phyloP scores from a whole-genome alignment of 2,888 invertebrate species.

The Drosophila picticornis region DNA sequence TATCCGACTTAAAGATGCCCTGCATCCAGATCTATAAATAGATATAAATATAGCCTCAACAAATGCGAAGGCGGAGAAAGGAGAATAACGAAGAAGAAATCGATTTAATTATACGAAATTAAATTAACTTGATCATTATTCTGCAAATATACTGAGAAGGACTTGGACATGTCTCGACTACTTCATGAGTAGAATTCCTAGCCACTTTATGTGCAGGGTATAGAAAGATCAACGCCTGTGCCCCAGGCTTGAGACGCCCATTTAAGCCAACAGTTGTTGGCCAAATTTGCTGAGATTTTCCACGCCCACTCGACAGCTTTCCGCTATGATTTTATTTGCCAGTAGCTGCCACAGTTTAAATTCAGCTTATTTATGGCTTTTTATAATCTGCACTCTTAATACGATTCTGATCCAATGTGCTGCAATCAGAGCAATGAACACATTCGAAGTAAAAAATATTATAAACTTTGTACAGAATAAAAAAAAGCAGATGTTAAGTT shows the following conservation, averaged over 20 bases:
- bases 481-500: background rate
- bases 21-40: background rate
- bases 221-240: background rate
- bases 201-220: background rate
- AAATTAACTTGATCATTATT: background rate
- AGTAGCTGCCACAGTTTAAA: constrained; percentile 58
- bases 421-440: background rate
- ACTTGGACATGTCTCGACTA: background rate
- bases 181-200: too few species aligned
- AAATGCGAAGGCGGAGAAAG: too few species aligned
- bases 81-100: background rate
- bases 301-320: constrained; percentile 48
- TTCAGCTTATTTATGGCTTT: constrained; percentile 56
- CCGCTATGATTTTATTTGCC: constrained; percentile 19
- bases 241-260: constrained; percentile 47
- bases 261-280: constrained; percentile 62
- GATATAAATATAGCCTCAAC: background rate
- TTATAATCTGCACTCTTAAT: constrained; percentile 10
- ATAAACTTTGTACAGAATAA: background rate
- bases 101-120: background rate
- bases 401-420: background rate
- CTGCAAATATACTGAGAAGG: background rate
- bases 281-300: constrained; percentile 52
- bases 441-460: background rate
- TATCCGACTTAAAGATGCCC: background rate